These are phyloP conservation scores for Bombus affinis DNA, from an alignment of 1,140 invertebrate species.

Conservation along the genomic window DNA sequence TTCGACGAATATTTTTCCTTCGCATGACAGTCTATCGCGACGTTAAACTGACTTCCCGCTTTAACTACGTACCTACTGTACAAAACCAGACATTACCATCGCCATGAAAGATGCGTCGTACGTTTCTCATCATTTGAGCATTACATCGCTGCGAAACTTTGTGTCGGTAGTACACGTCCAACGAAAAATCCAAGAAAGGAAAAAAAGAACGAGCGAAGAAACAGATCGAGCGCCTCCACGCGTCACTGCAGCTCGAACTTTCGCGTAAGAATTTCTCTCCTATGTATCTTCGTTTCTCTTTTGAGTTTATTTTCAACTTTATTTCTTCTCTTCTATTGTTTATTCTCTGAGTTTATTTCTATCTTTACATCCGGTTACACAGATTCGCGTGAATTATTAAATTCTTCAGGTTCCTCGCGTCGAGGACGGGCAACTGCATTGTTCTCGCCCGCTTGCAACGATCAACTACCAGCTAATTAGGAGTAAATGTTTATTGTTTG, in stretches of 20 bases:
- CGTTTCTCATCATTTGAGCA: too few relatives aligned
- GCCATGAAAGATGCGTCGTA: too few relatives aligned
- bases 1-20: too few relatives aligned
- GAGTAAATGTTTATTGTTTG: not conserved
- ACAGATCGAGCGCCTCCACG: slow-evolving; percentile 47
- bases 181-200: not conserved
- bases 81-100: too few relatives aligned
- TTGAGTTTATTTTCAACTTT: slow-evolving; percentile 43
- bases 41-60: too few relatives aligned
- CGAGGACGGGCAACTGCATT: slow-evolving; percentile 2
- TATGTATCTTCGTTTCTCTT: slow-evolving; percentile 52
- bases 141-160: not conserved
- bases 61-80: too few relatives aligned
- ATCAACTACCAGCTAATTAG: slow-evolving; percentile 16
- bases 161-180: not conserved
- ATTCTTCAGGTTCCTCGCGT: not conserved
- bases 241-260: slow-evolving; percentile 36
- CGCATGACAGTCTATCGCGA: too few relatives aligned
- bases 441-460: not conserved
- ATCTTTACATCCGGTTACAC: slow-evolving; percentile 54
- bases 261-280: slow-evolving; percentile 44
- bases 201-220: slow-evolving; percentile 31
- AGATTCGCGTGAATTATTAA: slow-evolving; percentile 16
- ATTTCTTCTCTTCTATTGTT: slow-evolving; percentile 34
- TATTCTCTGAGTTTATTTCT: slow-evolving; percentile 55